Evolutionary conservation across 2,888 invertebrate genomes (phyloP), one percentile per base, ranked within the genome.

Genomic region (Silvanus unidentatus): DNA sequence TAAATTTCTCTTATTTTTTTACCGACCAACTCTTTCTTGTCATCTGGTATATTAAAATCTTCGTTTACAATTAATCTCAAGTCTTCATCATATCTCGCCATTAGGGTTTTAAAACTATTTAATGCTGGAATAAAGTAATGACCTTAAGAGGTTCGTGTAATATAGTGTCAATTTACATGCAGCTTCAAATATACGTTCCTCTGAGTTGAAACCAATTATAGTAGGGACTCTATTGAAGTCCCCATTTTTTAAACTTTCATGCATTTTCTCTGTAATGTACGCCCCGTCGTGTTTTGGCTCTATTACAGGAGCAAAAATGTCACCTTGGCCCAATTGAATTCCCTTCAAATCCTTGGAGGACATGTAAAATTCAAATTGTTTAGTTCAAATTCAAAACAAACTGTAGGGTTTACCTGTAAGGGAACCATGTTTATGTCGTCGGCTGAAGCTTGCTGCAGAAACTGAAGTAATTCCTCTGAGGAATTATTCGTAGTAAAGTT

Each of bases 201-300:
- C 36, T 9, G 42, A 42, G 11, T 10, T 16, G 6, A 35, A 14
- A 9, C 42, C 42, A 32, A 42, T 14, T 2, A 42, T 42, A 3
- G 0, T 16, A n/a, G 35, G 28, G 6, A 42, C 39, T 16, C 8
- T 34, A 22, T 14, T 35, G 15, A 42, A 13, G 4, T 42, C 12
- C 2, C 42, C 42, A n/a, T n/a, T 35, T 35, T 35, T 14, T 3
- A 42, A 11, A 34, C 22, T 35, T 16, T 10, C 35, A 35, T 42
- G 16, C 4, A 16, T 35, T 4, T n/a, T n/a, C 6, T 42, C 22
- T 5, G 42, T 42, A 2, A 42, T 16, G 11, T 35, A 34, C n/a
- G 42, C 42, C 5, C 14, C 35, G 8, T 34, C 35, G n/a, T 35
- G 35, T 42, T 42, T 35, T n/a, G 35, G 42, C 16, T 42, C 42